Evolutionary conservation across 2,888 invertebrate species (phyloP), one percentile per base, ranked within the genome.

Genomic region (Zaprionus lineosus): DNA sequence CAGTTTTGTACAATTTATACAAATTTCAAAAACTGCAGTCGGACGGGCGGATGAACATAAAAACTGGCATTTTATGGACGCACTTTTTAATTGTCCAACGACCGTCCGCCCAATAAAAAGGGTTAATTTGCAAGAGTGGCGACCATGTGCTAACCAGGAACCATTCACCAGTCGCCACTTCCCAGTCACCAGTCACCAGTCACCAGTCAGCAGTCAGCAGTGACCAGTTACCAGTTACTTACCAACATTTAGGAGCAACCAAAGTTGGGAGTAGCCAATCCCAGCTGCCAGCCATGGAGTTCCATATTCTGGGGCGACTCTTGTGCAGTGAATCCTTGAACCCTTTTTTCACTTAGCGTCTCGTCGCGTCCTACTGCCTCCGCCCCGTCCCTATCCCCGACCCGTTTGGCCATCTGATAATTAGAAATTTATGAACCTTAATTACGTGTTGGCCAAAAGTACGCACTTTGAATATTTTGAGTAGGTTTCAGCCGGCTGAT

Each of bases 1-100:
- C 64, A 60, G 81, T 86, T 84, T 83, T 86, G 86, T 84, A 70
- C 86, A 85, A 76, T 85, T 83, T 81, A 84, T 86, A 82, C 68
- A 86, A 81, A 86, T 86, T 81, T 86, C n/a, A n/a, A n/a, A 72
- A 84, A 86, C 86, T 86, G 78, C 74, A 65, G 62, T 68, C 63
- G 36, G n/a, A n/a, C n/a, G n/a, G n/a, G 56, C 61, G 62, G 52
- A 74, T 50, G 76, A 44, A 41, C 84, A 86, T 86, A 86, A 86
- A 62, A 84, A 73, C 60, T 51, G 65, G 51, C 50, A 69, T 86
- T 78, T 78, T 86, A 78, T 76, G 84, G 57, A 74, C 86, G 39
- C 66, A 61, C 66, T 84, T 84, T 79, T 82, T 65, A 84, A 62
- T 77, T 78, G 52, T 53, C 55, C 31, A 68, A 68, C 51, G 75